Base-by-base conservation (phyloP, 2,797 vertebrate genomes). In the Crenuchus spilurus region DNA sequence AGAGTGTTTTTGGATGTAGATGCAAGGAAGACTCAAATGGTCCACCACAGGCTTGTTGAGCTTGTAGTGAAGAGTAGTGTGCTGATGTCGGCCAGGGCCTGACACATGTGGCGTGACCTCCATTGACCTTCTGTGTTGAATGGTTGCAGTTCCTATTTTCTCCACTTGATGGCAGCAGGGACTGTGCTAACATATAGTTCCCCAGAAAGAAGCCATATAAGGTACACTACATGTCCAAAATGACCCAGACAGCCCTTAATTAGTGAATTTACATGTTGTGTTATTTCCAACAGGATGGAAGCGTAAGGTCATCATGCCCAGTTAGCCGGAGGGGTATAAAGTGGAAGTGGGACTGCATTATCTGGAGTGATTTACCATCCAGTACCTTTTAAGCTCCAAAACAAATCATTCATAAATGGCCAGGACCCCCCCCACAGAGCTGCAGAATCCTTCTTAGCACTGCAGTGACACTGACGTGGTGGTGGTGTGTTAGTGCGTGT, bases 121-220 rank as follows among this genome's bases (percentile, higher is more conserved):
- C 35, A 75, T 37, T 62, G 65, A 62, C 73, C 57, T n/a, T 37
- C 31, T 62, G 33, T 18, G 1, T 68, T 26, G 13, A 64, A 20
- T 55, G 28, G 30, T 9, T 66, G 77, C 61, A 66, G 37, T 75
- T 67, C 44, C 20, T 9, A 24, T 30, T 24, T 13, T n/a, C 37
- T 35, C 75, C 86, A 58, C 72, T 77, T 77, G 88, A 81, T 48
- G 87, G 87, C 82, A 84, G 81, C 72, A 87, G 68, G 80, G 37
- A 24, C 31, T 66, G 66, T 9, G 39, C 37, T 33, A 79, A 70
- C 1, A 6, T 6, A 6, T 3, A 52, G 1, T 22, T 18, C 31
- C 3, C 22, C 14, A 60, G 57, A 18, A 46, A 48, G 6, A 9
- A 18, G 18, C 44, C 2, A n/a, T n/a, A n/a, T n/a, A n/a, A n/a